These are phyloP conservation scores for Ostrea edulis DNA, from an alignment of 1,140 invertebrate genomes.

Conservation along the genomic window DNA sequence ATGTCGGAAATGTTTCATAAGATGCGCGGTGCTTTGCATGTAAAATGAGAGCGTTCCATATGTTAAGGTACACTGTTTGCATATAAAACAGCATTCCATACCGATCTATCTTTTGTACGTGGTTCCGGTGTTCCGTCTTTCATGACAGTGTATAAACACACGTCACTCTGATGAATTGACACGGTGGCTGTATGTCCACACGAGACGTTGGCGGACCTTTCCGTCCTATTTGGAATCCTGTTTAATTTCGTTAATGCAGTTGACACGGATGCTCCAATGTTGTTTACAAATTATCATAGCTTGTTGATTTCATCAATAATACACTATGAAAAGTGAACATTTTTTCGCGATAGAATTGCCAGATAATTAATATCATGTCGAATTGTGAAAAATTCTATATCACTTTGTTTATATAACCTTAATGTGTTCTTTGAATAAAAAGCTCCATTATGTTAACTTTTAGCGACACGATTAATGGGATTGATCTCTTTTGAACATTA, in stretches of 20 bases:
- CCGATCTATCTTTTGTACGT: no score
- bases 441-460: neutral
- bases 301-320: neutral
- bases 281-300: slow-evolving; percentile 9
- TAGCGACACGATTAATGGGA: no score
- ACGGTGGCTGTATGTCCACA: neutral
- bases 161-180: neutral
- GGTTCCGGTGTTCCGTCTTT: neutral
- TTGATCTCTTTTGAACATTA: no score
- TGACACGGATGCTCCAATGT: neutral
- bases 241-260: neutral
- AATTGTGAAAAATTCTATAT: neutral
- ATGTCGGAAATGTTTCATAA: no score
- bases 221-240: slow-evolving; percentile 11
- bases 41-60: no score
- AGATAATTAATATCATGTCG: neutral
- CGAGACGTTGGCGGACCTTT: neutral
- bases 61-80: no score
- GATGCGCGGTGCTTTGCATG: no score
- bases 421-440: neutral
- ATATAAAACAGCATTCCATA: no score
- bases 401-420: neutral
- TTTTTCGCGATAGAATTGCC: neutral
- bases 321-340: neutral
- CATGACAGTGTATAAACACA: neutral